Conservation (phyloP, 92 coral and sea anemone genomes). For the Siderastrea radians region DNA sequence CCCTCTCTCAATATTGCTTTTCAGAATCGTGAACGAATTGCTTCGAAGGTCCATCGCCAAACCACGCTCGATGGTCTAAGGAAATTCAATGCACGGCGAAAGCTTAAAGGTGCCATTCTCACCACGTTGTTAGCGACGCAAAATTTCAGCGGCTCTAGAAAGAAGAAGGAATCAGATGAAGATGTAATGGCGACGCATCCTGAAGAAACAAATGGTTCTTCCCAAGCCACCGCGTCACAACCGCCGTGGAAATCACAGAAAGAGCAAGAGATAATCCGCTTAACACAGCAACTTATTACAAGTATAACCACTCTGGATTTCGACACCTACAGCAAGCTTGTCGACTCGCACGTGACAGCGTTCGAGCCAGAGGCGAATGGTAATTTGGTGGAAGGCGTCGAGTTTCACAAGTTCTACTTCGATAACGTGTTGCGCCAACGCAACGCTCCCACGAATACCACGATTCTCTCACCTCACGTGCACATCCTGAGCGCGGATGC, state of each 20-base stretch:
- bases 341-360: conserved; percentile 85
- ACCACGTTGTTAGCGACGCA: conserved; percentile 94
- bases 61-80: conserved; percentile 95
- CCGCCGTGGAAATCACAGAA: conserved; percentile 44
- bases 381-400: conserved; percentile 91
- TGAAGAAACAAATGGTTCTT: conserved; percentile 49
- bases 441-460: conserved; percentile 87
- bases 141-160: conserved; percentile 81
- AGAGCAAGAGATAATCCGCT: conserved; percentile 93
- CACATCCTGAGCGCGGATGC: conserved; percentile 91
- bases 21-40: conserved; percentile 97
- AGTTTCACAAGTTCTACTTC: conserved; percentile 93
- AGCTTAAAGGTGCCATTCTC: conserved; percentile 95
- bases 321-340: conserved; percentile 89
- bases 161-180: conserved; percentile 92
- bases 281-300: conserved; percentile 93
- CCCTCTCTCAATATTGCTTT: background rate
- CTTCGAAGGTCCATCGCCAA: conserved; percentile 98
- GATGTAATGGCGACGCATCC: conserved; percentile 74
- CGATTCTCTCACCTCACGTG: conserved; percentile 95
- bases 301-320: conserved; percentile 93
- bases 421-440: conserved; percentile 83
- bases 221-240: conserved; percentile 11
- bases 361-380: conserved; percentile 92
- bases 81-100: conserved; percentile 96